A percentile compares a stretch with the other conserved stretches of the same genome.
phyloP scores from a whole-genome alignment of 2,113 vertebrate genomes.

The Xiphophorus hellerii region DNA sequence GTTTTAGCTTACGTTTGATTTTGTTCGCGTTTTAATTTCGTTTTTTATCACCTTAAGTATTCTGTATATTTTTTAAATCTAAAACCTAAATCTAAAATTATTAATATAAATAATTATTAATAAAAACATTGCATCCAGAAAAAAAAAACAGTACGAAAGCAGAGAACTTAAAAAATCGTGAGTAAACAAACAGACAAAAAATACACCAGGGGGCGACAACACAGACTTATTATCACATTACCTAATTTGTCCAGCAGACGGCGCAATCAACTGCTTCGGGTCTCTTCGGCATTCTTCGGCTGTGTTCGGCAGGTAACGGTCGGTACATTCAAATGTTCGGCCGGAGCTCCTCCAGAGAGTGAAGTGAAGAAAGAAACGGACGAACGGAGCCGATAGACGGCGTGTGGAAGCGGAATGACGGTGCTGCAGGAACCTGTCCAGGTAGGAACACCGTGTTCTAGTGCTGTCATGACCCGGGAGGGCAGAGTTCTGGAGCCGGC shows the following conservation, averaged over 20 bases:
- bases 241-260: neutral
- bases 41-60: too few relatives aligned
- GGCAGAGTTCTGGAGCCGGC: constrained; percentile 31
- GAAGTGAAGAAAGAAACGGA: constrained; percentile 62
- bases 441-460: constrained; percentile 55
- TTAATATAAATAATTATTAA: too few relatives aligned
- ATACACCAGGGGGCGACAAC: neutral
- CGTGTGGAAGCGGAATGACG: constrained; percentile 79
- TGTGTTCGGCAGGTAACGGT: constrained; percentile 75
- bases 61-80: too few relatives aligned
- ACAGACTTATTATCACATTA: neutral
- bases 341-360: constrained; percentile 59
- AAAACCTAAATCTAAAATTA: too few relatives aligned
- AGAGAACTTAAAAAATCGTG: neutral
- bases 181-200: neutral
- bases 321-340: constrained; percentile 80
- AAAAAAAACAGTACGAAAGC: too few relatives aligned
- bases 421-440: constrained; percentile 85
- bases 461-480: constrained; percentile 28
- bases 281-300: constrained; percentile 43
- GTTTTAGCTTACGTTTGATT: too few relatives aligned
- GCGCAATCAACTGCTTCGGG: neutral
- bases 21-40: too few relatives aligned
- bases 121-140: too few relatives aligned
- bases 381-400: constrained; percentile 43